Conservation (phyloP, 2,797 vertebrate genomes). For the Florisuga fusca region DNA sequence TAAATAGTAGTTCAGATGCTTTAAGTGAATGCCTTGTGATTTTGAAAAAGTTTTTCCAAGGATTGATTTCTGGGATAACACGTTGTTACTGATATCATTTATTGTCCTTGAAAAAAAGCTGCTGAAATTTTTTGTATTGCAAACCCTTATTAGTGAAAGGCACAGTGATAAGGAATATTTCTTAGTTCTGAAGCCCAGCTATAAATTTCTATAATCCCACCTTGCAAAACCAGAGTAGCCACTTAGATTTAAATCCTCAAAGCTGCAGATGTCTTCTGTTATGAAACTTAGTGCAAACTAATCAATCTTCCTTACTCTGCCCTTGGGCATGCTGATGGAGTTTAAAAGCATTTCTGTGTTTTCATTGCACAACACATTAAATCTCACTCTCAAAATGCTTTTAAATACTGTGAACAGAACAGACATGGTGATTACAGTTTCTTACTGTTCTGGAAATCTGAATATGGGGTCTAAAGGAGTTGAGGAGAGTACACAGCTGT, state of each 20-base stretch:
- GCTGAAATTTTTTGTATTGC: not conserved
- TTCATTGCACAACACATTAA: not conserved
- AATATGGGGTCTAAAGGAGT: not conserved
- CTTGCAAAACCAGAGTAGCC: not conserved
- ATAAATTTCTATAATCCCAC: not conserved
- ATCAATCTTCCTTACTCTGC: not conserved
- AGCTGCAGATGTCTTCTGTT: not conserved
- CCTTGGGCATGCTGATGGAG: not conserved
- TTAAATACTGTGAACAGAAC: not conserved
- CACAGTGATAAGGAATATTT: not conserved
- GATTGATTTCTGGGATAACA: not conserved
- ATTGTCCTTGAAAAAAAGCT: not conserved
- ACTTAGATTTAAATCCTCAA: not conserved
- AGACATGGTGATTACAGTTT: not conserved
- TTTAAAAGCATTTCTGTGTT: not conserved
- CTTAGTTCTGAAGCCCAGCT: not conserved
- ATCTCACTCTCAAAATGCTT: not conserved
- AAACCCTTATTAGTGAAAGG: not conserved
- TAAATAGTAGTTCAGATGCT: not conserved
- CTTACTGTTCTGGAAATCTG: not conserved
- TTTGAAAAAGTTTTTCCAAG: not conserved
- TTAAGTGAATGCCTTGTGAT: not conserved
- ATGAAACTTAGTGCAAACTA: not conserved
- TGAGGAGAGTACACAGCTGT: accelerated
- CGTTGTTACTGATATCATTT: not conserved